Base-by-base conservation (phyloP, 1,140 invertebrate genomes). In the Olivierus martensii region DNA sequence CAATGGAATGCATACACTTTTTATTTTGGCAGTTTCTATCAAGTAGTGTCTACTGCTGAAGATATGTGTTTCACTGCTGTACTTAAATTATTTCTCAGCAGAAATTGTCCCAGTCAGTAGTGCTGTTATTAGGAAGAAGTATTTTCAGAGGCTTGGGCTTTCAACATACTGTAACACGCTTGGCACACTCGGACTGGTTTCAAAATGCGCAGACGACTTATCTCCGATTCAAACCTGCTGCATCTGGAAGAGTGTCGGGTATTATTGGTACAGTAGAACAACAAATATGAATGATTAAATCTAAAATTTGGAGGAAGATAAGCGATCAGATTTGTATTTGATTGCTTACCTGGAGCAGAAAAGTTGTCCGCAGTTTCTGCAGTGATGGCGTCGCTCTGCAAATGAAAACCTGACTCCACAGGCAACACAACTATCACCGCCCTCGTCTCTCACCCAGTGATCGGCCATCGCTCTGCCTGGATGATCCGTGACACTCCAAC, bases 391-490 rank as follows among this genome's bases (percentile, higher is more conserved):
- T n/a, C 93, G 76, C 73, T 97, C 93, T 51, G 93, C 83, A 35
- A 96, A 78, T 45, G 86, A 91, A 70, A 99, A 98, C 61, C 84
- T 80, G 15, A 88, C 79, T 21, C 74, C 73, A 69, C 94, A 99
- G 51, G 80, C 80, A 12, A 82, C 80, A 69, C 94, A 97, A 48
- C 77, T 78, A 57, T 92, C 88, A 0, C 83, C 84, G 12, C 82
- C 84, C 63, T 96, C 91, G 66, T 97, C 93, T 64, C 89, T 84
- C 3, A 95, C 72, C 92, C 91, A 96, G 69, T 96, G 91, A 72
- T 97, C 92, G 35, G 89, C 88, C 7, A 87, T 79, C 1, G 83
- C 86, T 41, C 87, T 73, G 45, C 81, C 87, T 34, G 77, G 86
- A 64, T 80, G 75, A 60, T 93, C 90, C n/a, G 84, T 85, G 3